Base-by-base conservation (phyloP, 2,113 vertebrate species). In the Lates calcarifer region DNA sequence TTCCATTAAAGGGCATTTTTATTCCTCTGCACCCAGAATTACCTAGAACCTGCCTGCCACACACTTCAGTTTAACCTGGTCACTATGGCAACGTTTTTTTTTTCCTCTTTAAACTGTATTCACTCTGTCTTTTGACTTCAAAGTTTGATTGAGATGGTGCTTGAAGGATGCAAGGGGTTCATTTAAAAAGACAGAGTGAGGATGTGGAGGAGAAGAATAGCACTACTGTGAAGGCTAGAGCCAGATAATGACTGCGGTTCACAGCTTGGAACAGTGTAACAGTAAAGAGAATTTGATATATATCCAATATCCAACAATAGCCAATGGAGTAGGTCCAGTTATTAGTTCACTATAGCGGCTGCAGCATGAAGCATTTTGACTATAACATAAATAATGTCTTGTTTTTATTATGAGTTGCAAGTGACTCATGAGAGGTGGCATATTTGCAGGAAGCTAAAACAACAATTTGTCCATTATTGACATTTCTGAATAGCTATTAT, bases 1-100 rank as follows among this genome's bases (percentile, higher is more conserved):
- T 89, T 74, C 86, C 85, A 89, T 90, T 87, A 88, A 81, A 80
- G 78, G 71, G 70, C 78, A 67, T 81, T 92, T 90, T 87, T 56
- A 82, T 84, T 84, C 81, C 39, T 81, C 70, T 62, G 49, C 24
- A 45, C 55, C 62, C 53, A 67, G 57, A 89, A 82, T 78, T 69
- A 84, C 70, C 10, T 63, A 69, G 71, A 73, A 86, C 81, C 26
- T 0, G 15, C 49, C 45, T 41, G 45, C 33, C 3, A 8, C 62
- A 28, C 70, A 57, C 80, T 81, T 79, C 74, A 80, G 79, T 90
- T 76, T 89, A 82, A 92, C 89, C 84, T 82, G 75, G 88, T 92
- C 84, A 74, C 89, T 65, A 88, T 82, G 82, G 87, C 60, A 87
- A 92, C 35, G 45, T 24, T 60, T 15, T 60, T 29, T 14, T 18